Evolutionary conservation across 2,888 invertebrate genomes (phyloP), one percentile per base, ranked within the genome.

Genomic region (Ligdia adustata): DNA sequence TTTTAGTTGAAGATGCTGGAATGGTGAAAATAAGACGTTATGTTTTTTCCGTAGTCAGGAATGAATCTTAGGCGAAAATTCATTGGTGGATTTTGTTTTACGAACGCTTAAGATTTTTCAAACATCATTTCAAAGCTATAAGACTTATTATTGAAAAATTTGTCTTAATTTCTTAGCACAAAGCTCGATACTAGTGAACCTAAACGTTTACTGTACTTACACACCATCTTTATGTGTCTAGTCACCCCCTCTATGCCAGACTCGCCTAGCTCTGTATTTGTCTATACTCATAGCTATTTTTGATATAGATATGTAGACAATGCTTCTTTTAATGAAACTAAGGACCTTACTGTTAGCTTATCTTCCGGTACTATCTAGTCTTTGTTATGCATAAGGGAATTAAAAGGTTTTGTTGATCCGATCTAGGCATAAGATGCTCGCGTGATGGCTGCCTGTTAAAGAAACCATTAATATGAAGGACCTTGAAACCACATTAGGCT

Each of bases 171-270:
- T n/a, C n/a, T n/a, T n/a, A n/a, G n/a, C n/a, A n/a, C n/a, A n/a
- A n/a, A n/a, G n/a, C n/a, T n/a, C n/a, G n/a, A n/a, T n/a, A n/a
- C n/a, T n/a, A n/a, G n/a, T n/a, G n/a, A 14, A 22, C 13, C 3
- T 13, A 33, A n/a, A 5, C 7, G n/a, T n/a, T n/a, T 22, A 13
- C 5, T 12, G 28, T 14, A 33, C 6, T 6, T 6, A 18, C 24
- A 38, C 38, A 12, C 16, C 58, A 53, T 52, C 56, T 72, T 72
- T 64, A 74, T 72, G 75, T 52, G 79, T 79, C 79, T 79, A 73
- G 79, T 62, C 72, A 39, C 52, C 56, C 57, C 55, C 56, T 52
- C 50, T 33, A 32, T 52, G 31, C 49, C 55, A 61, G 63, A 55
- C 62, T 12, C 1, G 1, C 26, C 26, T 42, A 32, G 44, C 46